Conservation (phyloP, 2,888 invertebrate genomes). For the Pterostichus niger region DNA sequence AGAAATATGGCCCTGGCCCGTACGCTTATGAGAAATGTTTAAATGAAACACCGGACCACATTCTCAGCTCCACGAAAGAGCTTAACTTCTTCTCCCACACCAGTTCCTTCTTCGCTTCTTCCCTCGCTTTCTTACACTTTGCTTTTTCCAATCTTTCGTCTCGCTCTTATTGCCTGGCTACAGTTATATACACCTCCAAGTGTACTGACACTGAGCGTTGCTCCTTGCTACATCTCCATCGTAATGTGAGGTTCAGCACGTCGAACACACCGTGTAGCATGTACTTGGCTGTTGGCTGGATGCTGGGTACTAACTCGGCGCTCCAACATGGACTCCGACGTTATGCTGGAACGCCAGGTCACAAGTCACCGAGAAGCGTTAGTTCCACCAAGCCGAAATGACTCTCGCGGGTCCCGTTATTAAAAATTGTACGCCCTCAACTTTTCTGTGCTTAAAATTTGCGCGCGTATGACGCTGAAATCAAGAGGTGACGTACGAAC, state of each 20-base stretch:
- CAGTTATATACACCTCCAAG: not conserved
- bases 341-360: conserved; percentile 38
- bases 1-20: conserved; percentile 49
- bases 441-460: conserved; percentile 74
- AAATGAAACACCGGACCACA: conserved; percentile 61
- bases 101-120: conserved; percentile 45
- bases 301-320: not conserved
- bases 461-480: conserved; percentile 71
- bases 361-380: conserved; percentile 65
- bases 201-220: not conserved
- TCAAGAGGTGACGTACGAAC: conserved; percentile 14
- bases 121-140: conserved; percentile 32
- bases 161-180: not conserved
- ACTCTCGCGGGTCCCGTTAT: conserved; percentile 74
- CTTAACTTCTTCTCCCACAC: conserved; percentile 52
- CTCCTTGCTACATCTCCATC: conserved; percentile 27
- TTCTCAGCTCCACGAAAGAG: conserved; percentile 52
- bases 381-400: conserved; percentile 72
- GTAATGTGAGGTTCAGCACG: conserved; percentile 15
- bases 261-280: conserved; percentile 12
- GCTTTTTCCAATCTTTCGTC: conserved; percentile 19
- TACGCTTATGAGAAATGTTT: conserved; percentile 59
- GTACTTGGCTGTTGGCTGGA: not conserved
- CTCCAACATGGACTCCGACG: not conserved
- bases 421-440: conserved; percentile 74